A percentile compares a stretch with the other conserved stretches of the same genome.
These are phyloP conservation scores for Pogonomyrmex californicus DNA, from an alignment of 1,140 invertebrate species.

Conservation along the genomic window DNA sequence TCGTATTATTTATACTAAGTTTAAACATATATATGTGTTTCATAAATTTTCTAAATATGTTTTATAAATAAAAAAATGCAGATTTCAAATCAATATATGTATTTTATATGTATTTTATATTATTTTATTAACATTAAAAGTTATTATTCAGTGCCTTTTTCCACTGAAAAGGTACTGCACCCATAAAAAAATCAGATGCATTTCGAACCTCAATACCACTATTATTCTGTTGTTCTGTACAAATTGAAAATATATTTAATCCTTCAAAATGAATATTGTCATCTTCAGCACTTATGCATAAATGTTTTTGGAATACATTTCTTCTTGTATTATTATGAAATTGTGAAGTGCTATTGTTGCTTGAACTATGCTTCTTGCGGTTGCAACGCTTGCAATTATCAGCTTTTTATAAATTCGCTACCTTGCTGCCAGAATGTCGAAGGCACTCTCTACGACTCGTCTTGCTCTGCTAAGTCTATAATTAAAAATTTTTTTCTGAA, in stretches of 20 bases:
- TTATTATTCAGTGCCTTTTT: conserved; percentile 2
- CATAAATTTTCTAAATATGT: too few relatives aligned
- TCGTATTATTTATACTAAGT: too few relatives aligned
- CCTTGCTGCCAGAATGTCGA: not conserved
- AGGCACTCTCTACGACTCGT: not conserved
- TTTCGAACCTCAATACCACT: not conserved
- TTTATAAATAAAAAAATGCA: too few relatives aligned
- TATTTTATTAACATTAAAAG: not conserved
- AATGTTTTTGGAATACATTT: not conserved
- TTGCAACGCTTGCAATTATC: not conserved
- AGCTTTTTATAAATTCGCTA: not conserved
- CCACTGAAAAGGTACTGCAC: not conserved
- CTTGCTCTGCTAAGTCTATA: conserved; percentile 17
- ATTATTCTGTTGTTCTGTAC: not conserved
- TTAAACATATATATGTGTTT: too few relatives aligned
- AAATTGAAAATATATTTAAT: not conserved
- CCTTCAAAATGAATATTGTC: not conserved
- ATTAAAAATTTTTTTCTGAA: conserved; percentile 22
- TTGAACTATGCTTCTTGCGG: not conserved
- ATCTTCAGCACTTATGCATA: not conserved
- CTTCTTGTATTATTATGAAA: conserved; percentile 18
- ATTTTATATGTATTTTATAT: too few relatives aligned
- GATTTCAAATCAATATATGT: too few relatives aligned
- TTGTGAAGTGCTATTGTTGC: conserved; percentile 4
- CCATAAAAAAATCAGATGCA: not conserved